phyloP scores from a whole-genome alignment of 2,888 invertebrate genomes.

The Craniophora ligustri region DNA sequence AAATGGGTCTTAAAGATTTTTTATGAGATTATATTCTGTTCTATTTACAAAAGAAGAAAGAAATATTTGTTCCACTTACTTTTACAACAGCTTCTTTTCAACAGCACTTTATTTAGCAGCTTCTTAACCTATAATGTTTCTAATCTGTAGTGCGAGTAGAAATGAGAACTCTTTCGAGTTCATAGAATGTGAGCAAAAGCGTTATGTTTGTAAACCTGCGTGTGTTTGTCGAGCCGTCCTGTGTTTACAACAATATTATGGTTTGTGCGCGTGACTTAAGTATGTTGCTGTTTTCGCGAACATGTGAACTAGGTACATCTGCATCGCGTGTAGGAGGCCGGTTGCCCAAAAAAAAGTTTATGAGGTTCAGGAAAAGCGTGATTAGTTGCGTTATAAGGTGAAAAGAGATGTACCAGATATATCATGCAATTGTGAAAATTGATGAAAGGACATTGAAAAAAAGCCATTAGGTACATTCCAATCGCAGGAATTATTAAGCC shows the following conservation, averaged over 20 bases:
- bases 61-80: constrained; percentile 21
- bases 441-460: too few relatives aligned
- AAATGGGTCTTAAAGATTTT: neutral
- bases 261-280: constrained; percentile 25
- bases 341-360: too few relatives aligned
- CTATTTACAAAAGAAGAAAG: neutral
- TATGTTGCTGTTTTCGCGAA: constrained; percentile 14
- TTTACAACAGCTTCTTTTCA: too few relatives aligned
- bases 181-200: constrained; percentile 27
- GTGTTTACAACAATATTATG: constrained; percentile 35
- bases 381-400: too few relatives aligned
- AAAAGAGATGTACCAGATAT: too few relatives aligned
- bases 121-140: constrained; percentile 6
- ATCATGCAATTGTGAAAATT: too few relatives aligned
- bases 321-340: neutral
- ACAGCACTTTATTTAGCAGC: too few relatives aligned
- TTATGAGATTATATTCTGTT: neutral
- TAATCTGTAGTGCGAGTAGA: constrained; percentile 6
- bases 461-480: too few relatives aligned
- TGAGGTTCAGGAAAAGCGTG: too few relatives aligned
- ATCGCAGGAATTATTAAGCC: too few relatives aligned
- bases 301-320: neutral
- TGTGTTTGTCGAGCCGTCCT: constrained; percentile 33
- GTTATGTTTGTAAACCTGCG: constrained; percentile 41
- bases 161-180: constrained; percentile 9